Evolutionary conservation across 2,113 vertebrate species (phyloP).

Genomic region (Neogale vison): DNA sequence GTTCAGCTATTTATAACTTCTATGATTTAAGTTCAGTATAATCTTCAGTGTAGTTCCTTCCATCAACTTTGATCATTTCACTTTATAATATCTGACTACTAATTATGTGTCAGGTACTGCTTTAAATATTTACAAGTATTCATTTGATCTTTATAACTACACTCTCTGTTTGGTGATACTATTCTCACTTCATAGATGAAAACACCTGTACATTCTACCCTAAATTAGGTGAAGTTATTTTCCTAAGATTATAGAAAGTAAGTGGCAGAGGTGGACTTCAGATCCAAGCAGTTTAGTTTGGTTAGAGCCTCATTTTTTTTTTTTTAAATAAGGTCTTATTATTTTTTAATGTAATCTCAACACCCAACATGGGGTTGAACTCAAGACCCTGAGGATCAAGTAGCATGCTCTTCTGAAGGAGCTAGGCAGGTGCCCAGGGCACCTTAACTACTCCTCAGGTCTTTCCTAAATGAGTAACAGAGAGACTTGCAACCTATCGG

Average conservation of each 20-base stretch:
- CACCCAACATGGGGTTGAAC: not conserved
- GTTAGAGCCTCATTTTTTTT: not conserved
- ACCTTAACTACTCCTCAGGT: not conserved
- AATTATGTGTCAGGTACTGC: not conserved
- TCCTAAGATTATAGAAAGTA: not conserved
- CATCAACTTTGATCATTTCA: not conserved
- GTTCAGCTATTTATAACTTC: not conserved
- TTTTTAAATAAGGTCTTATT: no score
- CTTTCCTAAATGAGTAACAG: not conserved
- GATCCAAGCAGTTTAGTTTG: not conserved
- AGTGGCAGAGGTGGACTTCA: not conserved
- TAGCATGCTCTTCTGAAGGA: not conserved
- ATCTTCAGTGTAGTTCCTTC: not conserved
- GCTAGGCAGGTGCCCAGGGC: not conserved
- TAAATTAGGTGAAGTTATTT: not conserved
- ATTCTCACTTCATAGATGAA: not conserved
- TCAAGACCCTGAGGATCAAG: not conserved
- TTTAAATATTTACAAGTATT: conserved; percentile 31
- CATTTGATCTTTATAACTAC: conserved; percentile 1
- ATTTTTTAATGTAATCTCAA: not conserved
- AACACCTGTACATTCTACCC: not conserved
- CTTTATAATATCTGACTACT: not conserved
- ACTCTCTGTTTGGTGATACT: not conserved
- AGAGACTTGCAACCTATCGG: not conserved
- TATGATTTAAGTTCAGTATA: conserved; percentile 3